phyloP scores from a whole-genome alignment of 2,113 vertebrate species.

The Chaetodon auriga region DNA sequence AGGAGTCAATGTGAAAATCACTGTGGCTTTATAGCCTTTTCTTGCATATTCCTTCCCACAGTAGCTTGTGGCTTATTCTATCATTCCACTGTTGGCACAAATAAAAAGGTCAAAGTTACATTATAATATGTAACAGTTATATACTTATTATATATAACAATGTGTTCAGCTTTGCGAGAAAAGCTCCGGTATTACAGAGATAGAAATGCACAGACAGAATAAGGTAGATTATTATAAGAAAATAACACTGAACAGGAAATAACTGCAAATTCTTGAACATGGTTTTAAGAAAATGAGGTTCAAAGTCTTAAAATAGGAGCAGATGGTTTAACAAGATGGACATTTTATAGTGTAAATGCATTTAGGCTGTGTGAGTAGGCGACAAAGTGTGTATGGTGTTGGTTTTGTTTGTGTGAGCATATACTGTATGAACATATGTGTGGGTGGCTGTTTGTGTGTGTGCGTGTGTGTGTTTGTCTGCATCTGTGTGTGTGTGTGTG shows the following conservation, averaged over 20 bases:
- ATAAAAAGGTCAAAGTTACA: slow-evolving; percentile 13
- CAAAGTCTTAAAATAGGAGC: slow-evolving; percentile 9
- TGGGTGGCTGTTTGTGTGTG: slow-evolving; percentile 50
- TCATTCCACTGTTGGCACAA: not conserved
- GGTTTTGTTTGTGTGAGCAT: slow-evolving; percentile 41
- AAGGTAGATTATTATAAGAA: not conserved
- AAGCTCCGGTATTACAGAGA: not conserved
- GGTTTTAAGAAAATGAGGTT: not conserved
- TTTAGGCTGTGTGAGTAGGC: slow-evolving; percentile 38
- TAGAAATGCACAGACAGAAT: not conserved
- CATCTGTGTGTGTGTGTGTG: slow-evolving; percentile 15
- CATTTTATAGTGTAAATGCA: slow-evolving; percentile 10
- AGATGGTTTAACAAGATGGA: slow-evolving; percentile 41
- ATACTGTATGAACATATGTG: slow-evolving; percentile 42
- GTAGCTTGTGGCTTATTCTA: slow-evolving; percentile 24
- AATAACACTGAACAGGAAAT: not conserved
- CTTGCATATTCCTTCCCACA: slow-evolving; percentile 1
- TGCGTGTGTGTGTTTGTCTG: not conserved
- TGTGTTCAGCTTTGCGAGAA: not conserved
- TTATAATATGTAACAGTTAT: not conserved
- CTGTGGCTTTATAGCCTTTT: slow-evolving; percentile 18
- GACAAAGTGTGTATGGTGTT: not conserved
- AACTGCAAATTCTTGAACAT: not conserved
- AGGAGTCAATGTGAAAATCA: slow-evolving; percentile 29
- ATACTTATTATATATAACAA: not conserved